Evolutionary conservation across 2,888 invertebrate species (phyloP), one percentile per base, ranked within the genome.

Genomic region (Ernsta delagoae): DNA sequence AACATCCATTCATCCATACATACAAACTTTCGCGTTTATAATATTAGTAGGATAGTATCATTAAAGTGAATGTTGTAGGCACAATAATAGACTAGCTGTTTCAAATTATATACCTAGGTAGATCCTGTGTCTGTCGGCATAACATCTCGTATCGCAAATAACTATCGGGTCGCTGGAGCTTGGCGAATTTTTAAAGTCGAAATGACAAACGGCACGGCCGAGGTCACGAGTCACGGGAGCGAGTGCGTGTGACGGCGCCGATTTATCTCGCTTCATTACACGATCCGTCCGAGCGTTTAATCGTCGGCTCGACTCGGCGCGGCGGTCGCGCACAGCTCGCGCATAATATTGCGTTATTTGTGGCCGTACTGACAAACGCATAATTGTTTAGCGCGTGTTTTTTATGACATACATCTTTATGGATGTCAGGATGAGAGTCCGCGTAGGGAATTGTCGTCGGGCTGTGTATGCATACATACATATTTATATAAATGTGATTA

Each of bases 201-300:
- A 69, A 60, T 67, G 67, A 72, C 70, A 70, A 70, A 70, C 63
- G 70, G 60, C 62, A 31, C 53, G 9, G 61, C 59, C 77, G 74
- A 77, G 83, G 83, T 84, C 79, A 83, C 82, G 82, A 83, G 82
- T 82, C 76, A 79, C 59, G 64, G 71, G 68, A 71, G 72, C 77
- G 77, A 78, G 77, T 88, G 88, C 88, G 89, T 88, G 89, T 82
- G 88, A 85, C 82, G 78, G 77, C 74, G 81, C 81, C 85, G 88
- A 88, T 89, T 88, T 87, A 90, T 90, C 89, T 89, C 81, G 86
- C 81, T 87, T 88, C 89, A 90, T 90, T 89, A 90, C 88, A 84
- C 81, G 83, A 79, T 77, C 82, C 81, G 82, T 79, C 80, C 81
- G 83, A 81, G 80, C 83, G 79, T 84, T 85, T 87, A 85, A 87